Conservation (phyloP, 1,140 invertebrate genomes). For the Probaryconus sp. region DNA sequence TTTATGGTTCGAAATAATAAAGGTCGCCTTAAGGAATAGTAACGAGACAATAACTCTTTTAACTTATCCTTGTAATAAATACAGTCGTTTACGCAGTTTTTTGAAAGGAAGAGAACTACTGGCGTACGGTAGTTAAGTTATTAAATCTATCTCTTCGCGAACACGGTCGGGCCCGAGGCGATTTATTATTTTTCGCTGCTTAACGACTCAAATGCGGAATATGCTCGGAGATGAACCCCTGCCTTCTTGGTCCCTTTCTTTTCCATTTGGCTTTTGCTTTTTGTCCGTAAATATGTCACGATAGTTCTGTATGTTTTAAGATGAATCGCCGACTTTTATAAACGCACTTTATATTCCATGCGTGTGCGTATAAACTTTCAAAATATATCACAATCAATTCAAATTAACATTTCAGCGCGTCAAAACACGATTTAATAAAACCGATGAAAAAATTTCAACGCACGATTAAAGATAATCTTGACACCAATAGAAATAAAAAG, state of each 20-base stretch:
- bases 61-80: conserved; percentile 49
- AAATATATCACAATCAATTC: conserved; percentile 17
- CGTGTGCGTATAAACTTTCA: conserved; percentile 14
- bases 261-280: conserved; percentile 44
- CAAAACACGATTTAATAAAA: neutral
- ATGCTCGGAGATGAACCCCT: conserved; percentile 61
- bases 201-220: conserved; percentile 75
- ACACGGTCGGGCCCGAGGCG: conserved; percentile 71
- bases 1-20: neutral
- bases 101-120: conserved; percentile 50
- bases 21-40: conserved; percentile 8
- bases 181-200: conserved; percentile 76
- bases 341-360: conserved; percentile 46
- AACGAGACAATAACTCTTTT: conserved; percentile 33
- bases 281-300: conserved; percentile 61
- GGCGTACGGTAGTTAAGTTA: conserved; percentile 70
- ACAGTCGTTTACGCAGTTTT: conserved; percentile 57
- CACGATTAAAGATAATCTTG: too few relatives aligned
- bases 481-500: too few relatives aligned
- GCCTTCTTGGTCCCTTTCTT: conserved; percentile 43
- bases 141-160: conserved; percentile 74
- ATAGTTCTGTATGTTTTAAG: conserved; percentile 48
- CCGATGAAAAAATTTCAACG: too few relatives aligned
- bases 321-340: conserved; percentile 51
- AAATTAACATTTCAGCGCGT: too few relatives aligned